Base-by-base conservation (phyloP, 2,113 vertebrate species). In the Chaetorhynchus papuensis region DNA sequence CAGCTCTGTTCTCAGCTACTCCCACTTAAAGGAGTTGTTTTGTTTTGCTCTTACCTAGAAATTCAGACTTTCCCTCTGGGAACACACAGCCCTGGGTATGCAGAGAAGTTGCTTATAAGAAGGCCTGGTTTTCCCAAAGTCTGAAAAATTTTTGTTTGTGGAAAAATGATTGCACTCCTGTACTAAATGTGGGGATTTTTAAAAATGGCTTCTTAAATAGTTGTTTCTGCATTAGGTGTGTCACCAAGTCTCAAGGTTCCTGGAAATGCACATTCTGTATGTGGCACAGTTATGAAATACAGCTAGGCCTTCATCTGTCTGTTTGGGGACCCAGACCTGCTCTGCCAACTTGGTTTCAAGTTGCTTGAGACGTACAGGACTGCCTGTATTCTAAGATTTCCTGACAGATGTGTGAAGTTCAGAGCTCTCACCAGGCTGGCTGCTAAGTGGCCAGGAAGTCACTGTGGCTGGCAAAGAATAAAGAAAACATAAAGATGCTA, bases 1-100 rank as follows among this genome's bases (percentile, higher is more conserved):
- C 83, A 95, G 69, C 82, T 84, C 89, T 89, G 42, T 72, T 92
- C 53, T 56, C 90, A 89, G 77, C 60, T 84, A 22, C 87, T 94
- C 79, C 75, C 49, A 47, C 84, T 56, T 23, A 7, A 79, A 87
- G 30, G 11, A 81, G 37, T 64, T 77, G 24, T 60, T 93, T 89
- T 81, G 42, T n/a, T 91, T 79, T 69, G 35, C 57, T 69, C 49
- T 78, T 35, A 54, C 60, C 9, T 37, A 71, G 45, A 83, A 85
- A 65, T 78, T 64, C 77, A 71, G 63, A 66, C 42, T 72, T 88
- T 59, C 35, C 9, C 35, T n/a, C 0, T 14, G 49, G 52, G 37
- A 65, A 13, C 44, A n/a, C 70, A n/a, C 54, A 80, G 64, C 66
- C 21, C 33, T 54, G 47, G 52, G 5, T 23, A 5, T 33, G 63